A percentile compares a stretch with the other conserved stretches of the same genome.
These are phyloP conservation scores for Diacarnus erythraeanus DNA, from an alignment of 37 sponge, comb jelly and placozoan genomes.

Conservation along the genomic window DNA sequence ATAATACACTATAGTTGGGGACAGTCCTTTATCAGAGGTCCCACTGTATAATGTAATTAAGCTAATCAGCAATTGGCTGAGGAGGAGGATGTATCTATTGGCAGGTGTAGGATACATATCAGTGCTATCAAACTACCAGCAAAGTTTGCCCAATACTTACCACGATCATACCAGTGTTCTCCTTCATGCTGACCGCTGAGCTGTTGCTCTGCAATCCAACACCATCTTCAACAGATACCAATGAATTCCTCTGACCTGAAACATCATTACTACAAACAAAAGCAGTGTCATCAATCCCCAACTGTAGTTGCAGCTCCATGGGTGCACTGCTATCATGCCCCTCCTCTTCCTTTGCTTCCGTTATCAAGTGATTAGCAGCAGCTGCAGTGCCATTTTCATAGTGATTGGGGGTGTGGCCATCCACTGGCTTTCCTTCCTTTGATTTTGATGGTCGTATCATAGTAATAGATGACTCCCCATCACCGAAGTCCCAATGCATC, in stretches of 20 bases:
- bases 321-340: not conserved
- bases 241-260: not conserved
- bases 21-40: no score
- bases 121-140: no score
- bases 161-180: not conserved
- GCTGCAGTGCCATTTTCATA: not conserved
- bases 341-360: slow-evolving; percentile 3
- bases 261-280: not conserved
- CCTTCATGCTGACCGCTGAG: not conserved
- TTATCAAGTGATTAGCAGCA: not conserved
- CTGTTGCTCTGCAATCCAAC: not conserved
- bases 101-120: no score
- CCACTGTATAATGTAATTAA: no score
- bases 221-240: not conserved
- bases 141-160: no score
- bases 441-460: slow-evolving; percentile 11
- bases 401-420: not conserved
- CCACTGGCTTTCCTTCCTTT: not conserved
- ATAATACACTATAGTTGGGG: no score
- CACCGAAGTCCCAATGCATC: slow-evolving; percentile 33
- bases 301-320: not conserved
- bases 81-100: no score
- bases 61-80: no score
- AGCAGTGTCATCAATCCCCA: slow-evolving; percentile 11
- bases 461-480: not conserved